Percentiles rank a stretch among this genome's conserved stretches.
These are phyloP conservation scores for Protobothrops flavoviridis DNA, from an alignment of 2,113 vertebrate species.

Conservation along the genomic window DNA sequence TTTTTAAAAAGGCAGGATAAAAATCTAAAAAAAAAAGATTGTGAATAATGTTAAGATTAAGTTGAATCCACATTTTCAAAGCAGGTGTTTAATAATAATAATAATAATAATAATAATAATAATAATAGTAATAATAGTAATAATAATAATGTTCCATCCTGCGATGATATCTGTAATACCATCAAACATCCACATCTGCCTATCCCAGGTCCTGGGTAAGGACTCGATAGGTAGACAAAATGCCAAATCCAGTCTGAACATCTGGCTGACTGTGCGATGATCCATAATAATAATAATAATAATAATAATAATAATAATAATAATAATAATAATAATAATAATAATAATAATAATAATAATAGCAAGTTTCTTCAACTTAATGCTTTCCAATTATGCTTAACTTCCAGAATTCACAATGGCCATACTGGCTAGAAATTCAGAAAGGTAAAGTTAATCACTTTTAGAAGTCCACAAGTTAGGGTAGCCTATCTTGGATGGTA, in stretches of 20 bases:
- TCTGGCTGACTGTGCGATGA: no score
- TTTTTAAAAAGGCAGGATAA: not conserved
- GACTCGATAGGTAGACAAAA: no score
- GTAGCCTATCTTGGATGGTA: not conserved
- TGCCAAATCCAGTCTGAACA: no score
- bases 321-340: not conserved
- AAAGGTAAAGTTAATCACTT: not conserved
- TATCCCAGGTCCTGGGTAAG: no score
- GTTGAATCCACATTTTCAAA: conserved; percentile 33
- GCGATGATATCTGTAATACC: no score
- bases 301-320: no score
- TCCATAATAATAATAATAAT: no score
- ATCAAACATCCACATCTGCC: no score
- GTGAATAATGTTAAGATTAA: conserved; percentile 34
- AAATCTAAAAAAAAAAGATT: not conserved
- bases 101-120: not conserved
- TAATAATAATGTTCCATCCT: no score
- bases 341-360: not conserved
- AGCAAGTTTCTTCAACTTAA: not conserved
- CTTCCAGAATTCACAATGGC: not conserved
- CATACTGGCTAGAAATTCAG: not conserved
- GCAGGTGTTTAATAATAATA: not conserved
- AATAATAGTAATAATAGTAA: not conserved
- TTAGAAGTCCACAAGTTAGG: not conserved
- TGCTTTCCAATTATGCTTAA: not conserved